Evolutionary conservation across 2,113 vertebrate species (phyloP), one percentile per base, ranked within the genome.

Genomic region (Uropsilus gracilis): DNA sequence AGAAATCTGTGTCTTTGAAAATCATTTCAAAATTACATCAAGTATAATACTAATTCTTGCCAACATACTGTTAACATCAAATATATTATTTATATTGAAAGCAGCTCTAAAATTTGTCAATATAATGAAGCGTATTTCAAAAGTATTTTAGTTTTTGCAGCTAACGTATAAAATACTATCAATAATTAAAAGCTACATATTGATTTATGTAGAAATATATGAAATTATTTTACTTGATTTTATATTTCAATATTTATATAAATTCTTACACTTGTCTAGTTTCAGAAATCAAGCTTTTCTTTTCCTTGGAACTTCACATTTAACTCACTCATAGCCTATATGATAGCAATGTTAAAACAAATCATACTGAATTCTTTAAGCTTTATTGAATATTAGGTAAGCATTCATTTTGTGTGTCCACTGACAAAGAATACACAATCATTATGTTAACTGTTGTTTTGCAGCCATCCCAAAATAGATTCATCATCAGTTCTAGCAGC

Each of bases 271-370:
- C 37, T 53, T 77, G 7, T 57, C 46, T 57, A 71, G 30, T 24
- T 88, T 88, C 44, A 72, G 11, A 89, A 34, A 26, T 85, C n/a
- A n/a, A n/a, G 72, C 53, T 16, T 93, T 88, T 16, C 42, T 16
- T 0, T 82, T 83, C 26, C 44, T 69, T 69, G 20, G 12, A 63
- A 9, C 86, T 77, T 91, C 48, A 61, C 8, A 34, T 89, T 90
- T 87, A 72, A 20, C 63, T 89, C 39, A 75, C 77, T 89, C 28
- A 53, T 55, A 12, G 26, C 13, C 22, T 81, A 2, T 59, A 11
- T 89, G 64, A 32, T 90, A 63, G n/a, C 61, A 5, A 28, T 89
- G 59, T 61, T 68, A 89, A 88, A 85, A 69, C 61, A 16, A 95
- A 86, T 61, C n/a, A 64, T 6, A 32, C 34, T 44, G n/a, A 30